Evolutionary conservation across 2,113 vertebrate species (phyloP), one percentile per base, ranked within the genome.

Genomic region (Nothoprocta perdicaria): DNA sequence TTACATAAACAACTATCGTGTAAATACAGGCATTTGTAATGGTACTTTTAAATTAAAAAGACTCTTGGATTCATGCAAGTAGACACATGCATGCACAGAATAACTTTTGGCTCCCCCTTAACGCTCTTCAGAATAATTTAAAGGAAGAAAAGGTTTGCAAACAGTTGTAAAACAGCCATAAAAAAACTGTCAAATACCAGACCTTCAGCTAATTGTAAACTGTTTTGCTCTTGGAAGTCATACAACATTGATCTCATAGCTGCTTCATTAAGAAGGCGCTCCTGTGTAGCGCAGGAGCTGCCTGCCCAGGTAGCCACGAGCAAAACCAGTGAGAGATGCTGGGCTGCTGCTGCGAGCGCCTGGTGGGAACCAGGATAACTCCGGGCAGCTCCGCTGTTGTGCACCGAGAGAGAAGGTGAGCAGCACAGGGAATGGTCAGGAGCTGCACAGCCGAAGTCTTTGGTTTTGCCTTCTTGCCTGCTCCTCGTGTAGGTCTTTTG

Each of bases 131-230:
- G 93, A 92, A 95, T 92, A 93, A 94, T 92, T 95, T 95, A 88
- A 95, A 92, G 89, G 95, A 95, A 97, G 95, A 94, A 93, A 95
- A 94, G 81, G 90, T 89, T 94, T 95, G 93, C 92, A 96, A 95
- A 94, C 88, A 89, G 92, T 92, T 96, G 86, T 95, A 93, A 95
- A 96, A 96, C 92, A 96, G 92, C 93, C 94, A 96, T 96, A 95
- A 96, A 94, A 48, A 96, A 94, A 94, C 88, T 90, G 95, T 96
- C 95, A 95, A 92, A 97, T 96, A 91, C 85, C 94, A 97, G 93
- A 91, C 66, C 96, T 90, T 96, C 88, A 93, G 85, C 91, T 95
- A 97, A 96, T 96, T 96, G 94, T 93, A 90, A 92, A 95, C 92
- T 91, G 81, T 94, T 96, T 95, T 91, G 65, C 91, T 90, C 38